Evolutionary conservation across 2,113 vertebrate genomes (phyloP), one percentile per base, ranked within the genome.

Genomic region (Thryonomys swinderianus): DNA sequence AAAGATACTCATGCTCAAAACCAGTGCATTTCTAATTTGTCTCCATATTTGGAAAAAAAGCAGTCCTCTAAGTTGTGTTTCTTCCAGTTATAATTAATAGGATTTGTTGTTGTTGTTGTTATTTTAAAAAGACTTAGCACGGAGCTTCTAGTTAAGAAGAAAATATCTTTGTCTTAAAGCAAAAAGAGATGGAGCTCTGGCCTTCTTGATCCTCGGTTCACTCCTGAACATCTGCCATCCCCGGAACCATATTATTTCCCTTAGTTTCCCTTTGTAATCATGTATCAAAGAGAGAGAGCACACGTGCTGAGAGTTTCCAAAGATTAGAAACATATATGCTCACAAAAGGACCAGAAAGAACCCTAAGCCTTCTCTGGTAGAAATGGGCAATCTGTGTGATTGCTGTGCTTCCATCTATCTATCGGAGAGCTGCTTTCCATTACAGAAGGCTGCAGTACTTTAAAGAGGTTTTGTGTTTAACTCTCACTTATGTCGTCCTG

Each of bases 231-330:
- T 71, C 86, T 96, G 84, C 93, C 74, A 82, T 78, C 96, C 83
- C n/a, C 57, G 88, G 57, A 64, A 53, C 61, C 16, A n/a, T 85
- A 42, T 90, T 92, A 53, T 69, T 93, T 97, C 87, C 86, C 89
- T 97, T 79, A 93, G 89, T 11, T 90, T 32, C 37, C 45, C 88
- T 96, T 93, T 97, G 82, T 96, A 96, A 96, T 95, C 42, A 51
- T 88, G 48, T 97, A 97, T 96, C 96, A 97, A 97, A 95, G 84
- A 69, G 78, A 87, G 79, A 92, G 37, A n/a, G n/a, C n/a, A n/a
- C n/a, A n/a, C 40, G 71, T 76, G 40, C 85, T 88, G 90, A 37
- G 67, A 86, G 67, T 69, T 59, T 96, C 90, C 96, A 87, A 95
- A 85, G 78, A 92, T 79, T 85, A 93, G 91, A 96, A 59, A 88